Evolutionary conservation across 2,888 invertebrate genomes (phyloP).

Genomic region (Lasioglossum leucozonium): DNA sequence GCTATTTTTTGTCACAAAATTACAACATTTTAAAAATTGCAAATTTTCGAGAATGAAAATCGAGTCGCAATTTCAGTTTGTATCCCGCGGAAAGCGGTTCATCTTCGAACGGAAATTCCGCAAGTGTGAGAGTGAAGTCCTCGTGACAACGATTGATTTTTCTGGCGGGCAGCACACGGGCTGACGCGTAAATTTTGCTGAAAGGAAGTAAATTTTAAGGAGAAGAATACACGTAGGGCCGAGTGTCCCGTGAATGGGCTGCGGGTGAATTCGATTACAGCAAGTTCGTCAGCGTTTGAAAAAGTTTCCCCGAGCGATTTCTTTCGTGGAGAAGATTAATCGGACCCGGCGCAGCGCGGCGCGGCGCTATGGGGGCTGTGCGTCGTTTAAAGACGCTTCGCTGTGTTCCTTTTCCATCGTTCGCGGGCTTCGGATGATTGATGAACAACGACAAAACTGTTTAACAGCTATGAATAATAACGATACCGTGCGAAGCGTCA

Average conservation of each 20-base stretch:
- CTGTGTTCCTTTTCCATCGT: background rate
- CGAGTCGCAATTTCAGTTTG: background rate
- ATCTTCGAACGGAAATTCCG: background rate
- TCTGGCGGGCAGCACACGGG: background rate
- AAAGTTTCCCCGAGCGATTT: conserved; percentile 20
- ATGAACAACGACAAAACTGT: background rate
- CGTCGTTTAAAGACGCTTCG: background rate
- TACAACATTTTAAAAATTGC: background rate
- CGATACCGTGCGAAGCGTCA: background rate
- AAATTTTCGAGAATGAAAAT: background rate
- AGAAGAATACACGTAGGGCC: background rate
- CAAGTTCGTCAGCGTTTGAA: conserved; percentile 20
- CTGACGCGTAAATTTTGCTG: conserved; percentile 15
- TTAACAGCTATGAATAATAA: conserved; percentile 7
- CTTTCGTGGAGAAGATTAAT: conserved; percentile 25
- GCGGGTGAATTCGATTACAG: conserved; percentile 12
- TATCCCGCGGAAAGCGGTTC: background rate
- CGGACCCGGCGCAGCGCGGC: background rate
- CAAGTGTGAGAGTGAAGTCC: background rate
- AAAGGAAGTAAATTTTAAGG: conserved; percentile 26
- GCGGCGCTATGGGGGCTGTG: background rate
- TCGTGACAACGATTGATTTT: conserved; percentile 25
- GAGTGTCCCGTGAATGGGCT: background rate
- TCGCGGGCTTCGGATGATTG: background rate
- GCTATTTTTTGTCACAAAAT: background rate